Conservation (phyloP, 2,113 vertebrate species). For the Lates calcarifer region DNA sequence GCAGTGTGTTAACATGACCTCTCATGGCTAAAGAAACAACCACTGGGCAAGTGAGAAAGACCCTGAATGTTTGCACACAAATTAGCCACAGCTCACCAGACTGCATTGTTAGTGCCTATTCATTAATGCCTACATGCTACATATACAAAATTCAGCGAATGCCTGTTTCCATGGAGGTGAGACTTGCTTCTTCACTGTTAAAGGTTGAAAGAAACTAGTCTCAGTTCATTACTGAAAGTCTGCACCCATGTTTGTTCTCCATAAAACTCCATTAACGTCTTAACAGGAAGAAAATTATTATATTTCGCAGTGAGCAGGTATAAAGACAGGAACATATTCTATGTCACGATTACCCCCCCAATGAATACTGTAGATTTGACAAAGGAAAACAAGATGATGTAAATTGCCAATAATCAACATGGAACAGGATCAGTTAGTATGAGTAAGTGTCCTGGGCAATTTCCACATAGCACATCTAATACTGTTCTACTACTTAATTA, state of each 20-base stretch:
- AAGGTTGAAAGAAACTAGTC: neutral
- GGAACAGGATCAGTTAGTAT: neutral
- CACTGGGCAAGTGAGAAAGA: slow-evolving; percentile 21
- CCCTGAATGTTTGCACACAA: slow-evolving; percentile 26
- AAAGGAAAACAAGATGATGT: neutral
- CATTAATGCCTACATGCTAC: slow-evolving; percentile 18
- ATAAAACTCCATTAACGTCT: neutral
- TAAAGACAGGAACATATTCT: neutral
- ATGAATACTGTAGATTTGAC: neutral
- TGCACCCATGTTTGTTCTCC: neutral
- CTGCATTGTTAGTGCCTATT: slow-evolving; percentile 35
- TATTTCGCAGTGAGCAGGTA: neutral
- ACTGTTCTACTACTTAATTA: neutral
- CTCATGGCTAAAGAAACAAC: slow-evolving; percentile 13
- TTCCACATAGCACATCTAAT: neutral
- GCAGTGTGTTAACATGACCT: slow-evolving; percentile 22
- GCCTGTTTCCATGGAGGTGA: neutral
- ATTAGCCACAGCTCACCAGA: slow-evolving; percentile 48
- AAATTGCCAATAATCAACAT: neutral
- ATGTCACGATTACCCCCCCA: neutral
- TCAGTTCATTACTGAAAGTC: neutral
- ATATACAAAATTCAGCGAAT: slow-evolving; percentile 18
- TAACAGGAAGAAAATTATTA: neutral
- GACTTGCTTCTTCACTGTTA: neutral
- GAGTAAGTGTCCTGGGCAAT: neutral